A percentile compares a stretch with the other conserved stretches of the same genome.
phyloP scores from a whole-genome alignment of 2,797 vertebrate genomes.

The Loris lydekkerianus region DNA sequence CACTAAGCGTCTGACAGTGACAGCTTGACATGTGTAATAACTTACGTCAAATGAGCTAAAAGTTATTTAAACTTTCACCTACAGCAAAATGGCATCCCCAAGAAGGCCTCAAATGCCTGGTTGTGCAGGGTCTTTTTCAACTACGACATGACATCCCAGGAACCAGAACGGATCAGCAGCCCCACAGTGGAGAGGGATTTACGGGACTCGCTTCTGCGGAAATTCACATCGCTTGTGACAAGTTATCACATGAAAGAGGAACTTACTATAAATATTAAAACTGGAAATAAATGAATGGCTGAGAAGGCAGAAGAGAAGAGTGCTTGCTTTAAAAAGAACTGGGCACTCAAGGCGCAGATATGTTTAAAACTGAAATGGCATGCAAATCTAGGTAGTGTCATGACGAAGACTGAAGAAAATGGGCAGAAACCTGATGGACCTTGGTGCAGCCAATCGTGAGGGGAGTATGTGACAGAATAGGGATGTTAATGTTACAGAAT shows the following conservation, averaged over 20 bases:
- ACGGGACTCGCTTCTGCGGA: slow-evolving; percentile 75
- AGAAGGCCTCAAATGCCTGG: slow-evolving; percentile 74
- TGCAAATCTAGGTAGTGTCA: not conserved
- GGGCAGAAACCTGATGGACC: not conserved
- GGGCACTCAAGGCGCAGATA: not conserved
- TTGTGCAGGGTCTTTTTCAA: slow-evolving; percentile 81
- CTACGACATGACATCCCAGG: slow-evolving; percentile 77
- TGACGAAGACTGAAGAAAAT: not conserved
- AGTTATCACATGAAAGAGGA: slow-evolving; percentile 81
- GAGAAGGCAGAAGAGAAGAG: slow-evolving; percentile 37
- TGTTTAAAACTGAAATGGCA: slow-evolving; percentile 22
- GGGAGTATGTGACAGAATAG: not conserved
- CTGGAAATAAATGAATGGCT: slow-evolving; percentile 48
- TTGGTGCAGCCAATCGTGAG: not conserved
- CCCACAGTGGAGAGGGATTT: not conserved
- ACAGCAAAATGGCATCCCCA: slow-evolving; percentile 64
- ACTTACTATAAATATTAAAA: slow-evolving; percentile 73
- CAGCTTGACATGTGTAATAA: not conserved
- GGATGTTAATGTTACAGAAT: not conserved
- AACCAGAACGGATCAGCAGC: slow-evolving; percentile 77
- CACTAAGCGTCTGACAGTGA: not conserved
- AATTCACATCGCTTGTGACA: slow-evolving; percentile 74
- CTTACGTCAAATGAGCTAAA: not conserved
- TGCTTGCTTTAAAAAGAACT: slow-evolving; percentile 57
- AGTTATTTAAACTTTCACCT: slow-evolving; percentile 76